Base-by-base conservation (phyloP, 2,888 invertebrate species). In the Eumerus sabulonum region DNA sequence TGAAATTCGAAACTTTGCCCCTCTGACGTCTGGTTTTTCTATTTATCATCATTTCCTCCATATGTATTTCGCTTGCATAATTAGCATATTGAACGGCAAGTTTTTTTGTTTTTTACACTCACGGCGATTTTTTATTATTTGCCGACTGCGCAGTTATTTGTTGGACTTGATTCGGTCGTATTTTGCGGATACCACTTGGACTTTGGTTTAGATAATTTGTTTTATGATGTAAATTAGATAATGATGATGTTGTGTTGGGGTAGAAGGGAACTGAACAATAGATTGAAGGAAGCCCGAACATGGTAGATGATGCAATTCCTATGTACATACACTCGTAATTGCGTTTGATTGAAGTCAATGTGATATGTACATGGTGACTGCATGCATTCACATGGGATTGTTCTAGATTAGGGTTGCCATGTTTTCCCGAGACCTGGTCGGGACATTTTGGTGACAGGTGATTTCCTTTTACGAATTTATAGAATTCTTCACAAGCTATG, bases 311-410 rank as follows among this genome's bases (percentile, higher is more conserved):
- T 71, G 77, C 79, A 82, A 83, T 84, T 27, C 27, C 27, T 27
- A 27, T 27, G 7, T n/a, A n/a, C n/a, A 73, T 60, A 45, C 73
- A 48, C 71, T n/a, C n/a, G n/a, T 76, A 85, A 85, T 85, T 84
- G 84, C 83, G 83, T 82, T 81, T 83, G 85, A 87, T 86, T 86
- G 82, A 83, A 83, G 68, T 84, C 83, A 86, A 87, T 86, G 47
- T 84, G 84, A 60, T 77, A 62, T 1, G 35, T 17, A 64, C 19
- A 13, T 54, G 35, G 42, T 13, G 27, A 16, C 7, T 2, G 3
- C 27, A 27, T 27, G 27, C n/a, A n/a, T n/a, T n/a, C n/a, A n/a
- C n/a, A n/a, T 18, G 18, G 27, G 54, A 67, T 48, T 35, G 19
- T 47, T 36, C 59, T 40, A 48, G 60, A 51, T 35, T 35, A 53